Percentiles rank a stretch among this genome's conserved stretches.
Conservation (phyloP, 2,888 invertebrate species). For the Drosophila paramelanica region DNA sequence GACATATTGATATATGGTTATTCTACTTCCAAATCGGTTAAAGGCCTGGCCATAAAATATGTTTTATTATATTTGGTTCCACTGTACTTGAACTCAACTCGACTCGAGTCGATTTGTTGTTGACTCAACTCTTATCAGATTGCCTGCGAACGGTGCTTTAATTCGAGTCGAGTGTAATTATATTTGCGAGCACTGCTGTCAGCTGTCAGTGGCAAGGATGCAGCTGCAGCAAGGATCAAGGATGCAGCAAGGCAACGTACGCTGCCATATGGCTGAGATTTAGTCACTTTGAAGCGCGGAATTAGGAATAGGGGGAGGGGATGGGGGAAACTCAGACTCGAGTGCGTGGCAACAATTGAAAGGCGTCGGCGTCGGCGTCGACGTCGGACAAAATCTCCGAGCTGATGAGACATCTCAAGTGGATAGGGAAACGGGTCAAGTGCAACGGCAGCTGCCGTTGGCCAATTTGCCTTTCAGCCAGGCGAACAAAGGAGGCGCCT, state of each 20-base stretch:
- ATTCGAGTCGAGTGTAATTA: conserved; percentile 39
- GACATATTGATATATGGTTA: background rate
- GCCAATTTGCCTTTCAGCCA: conserved; percentile 60
- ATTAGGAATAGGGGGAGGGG: background rate
- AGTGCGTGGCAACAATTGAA: conserved; percentile 66
- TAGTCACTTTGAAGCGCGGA: conserved; percentile 3
- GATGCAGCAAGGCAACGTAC: conserved; percentile 6
- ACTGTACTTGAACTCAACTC: background rate
- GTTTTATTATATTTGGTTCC: background rate
- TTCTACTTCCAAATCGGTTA: background rate
- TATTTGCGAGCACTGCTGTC: conserved; percentile 54
- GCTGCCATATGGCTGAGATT: conserved; percentile 21
- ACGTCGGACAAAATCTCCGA: conserved; percentile 13
- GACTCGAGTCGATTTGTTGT: background rate
- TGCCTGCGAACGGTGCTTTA: conserved; percentile 21
- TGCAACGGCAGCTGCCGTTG: conserved; percentile 63
- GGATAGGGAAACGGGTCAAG: conserved; percentile 62
- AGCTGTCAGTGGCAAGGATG: conserved; percentile 8
- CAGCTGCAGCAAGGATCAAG: conserved; percentile 14
- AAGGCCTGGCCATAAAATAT: background rate
- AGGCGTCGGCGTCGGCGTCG: conserved; percentile 41
- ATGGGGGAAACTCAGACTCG: conserved; percentile 1
- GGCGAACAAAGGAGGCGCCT: conserved; percentile 28
- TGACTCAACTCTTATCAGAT: conserved; percentile 50
- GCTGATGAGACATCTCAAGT: conserved; percentile 73